Base-by-base conservation (phyloP, 2,888 invertebrate genomes). In the Dinocampus coccinellae region DNA sequence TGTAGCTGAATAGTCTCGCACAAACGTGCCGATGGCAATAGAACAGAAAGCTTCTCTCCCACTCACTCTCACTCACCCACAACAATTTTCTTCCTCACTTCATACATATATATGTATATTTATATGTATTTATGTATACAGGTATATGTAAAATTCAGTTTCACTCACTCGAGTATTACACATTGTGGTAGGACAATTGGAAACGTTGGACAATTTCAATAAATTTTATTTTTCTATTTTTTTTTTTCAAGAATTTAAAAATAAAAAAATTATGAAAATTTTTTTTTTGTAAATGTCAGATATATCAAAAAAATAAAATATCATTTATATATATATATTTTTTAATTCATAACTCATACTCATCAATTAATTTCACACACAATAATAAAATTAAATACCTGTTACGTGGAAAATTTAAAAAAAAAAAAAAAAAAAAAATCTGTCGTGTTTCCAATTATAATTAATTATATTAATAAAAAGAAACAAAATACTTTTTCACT, bases 201-300 rank as follows among this genome's bases (percentile, higher is more conserved):
- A 26, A 26, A 10, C 22, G 24, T 55, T 52, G 53, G 34, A 20
- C 47, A 34, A 53, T 53, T n/a, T 20, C 33, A 64, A 64, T 64
- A 64, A 53, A 64, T 64, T 53, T 34, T 36, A 53, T 64, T 53
- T 64, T 22, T n/a, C n/a, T n/a, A n/a, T n/a, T n/a, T n/a, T n/a
- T n/a, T n/a, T n/a, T 34, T 20, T 2, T n/a, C 2, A 53, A 53
- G 29, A 53, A 64, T 64, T 34, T 53, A 53, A 53, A 53, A 39
- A 39, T 62, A 64, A 34, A 26, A 34, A 52, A 20, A n/a, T n/a
- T n/a, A n/a, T n/a, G n/a, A n/a, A n/a, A n/a, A n/a, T n/a, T n/a
- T n/a, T n/a, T n/a, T n/a, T n/a, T n/a, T n/a, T n/a, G n/a, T n/a
- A n/a, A n/a, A n/a, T n/a, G n/a, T n/a, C n/a, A n/a, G n/a, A n/a